Base-by-base conservation (phyloP, 1,140 invertebrate species). In the Bombus polaris region DNA sequence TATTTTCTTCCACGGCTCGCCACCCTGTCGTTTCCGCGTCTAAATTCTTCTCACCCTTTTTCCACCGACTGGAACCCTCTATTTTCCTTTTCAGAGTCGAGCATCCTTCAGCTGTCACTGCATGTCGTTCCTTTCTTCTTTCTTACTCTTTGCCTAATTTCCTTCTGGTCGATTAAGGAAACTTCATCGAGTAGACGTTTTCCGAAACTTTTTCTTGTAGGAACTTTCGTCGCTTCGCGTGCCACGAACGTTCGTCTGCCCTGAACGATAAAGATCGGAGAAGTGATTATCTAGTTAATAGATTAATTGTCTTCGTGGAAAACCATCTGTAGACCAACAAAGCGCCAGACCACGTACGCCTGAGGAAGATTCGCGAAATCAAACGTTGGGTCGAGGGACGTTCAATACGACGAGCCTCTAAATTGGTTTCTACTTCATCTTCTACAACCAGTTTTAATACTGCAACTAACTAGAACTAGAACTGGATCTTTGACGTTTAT, bases 41-140 rank as follows among this genome's bases (percentile, higher is more conserved):
- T 66, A 87, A 83, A 89, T 89, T 89, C 88, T 84, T 87, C 88
- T 81, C 84, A 78, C 72, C 81, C 66, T 73, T 87, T 75, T 53
- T 59, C 79, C 28, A 47, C 44, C 42, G 18, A 32, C 65, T 78
- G 32, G 65, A 32, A 47, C 83, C 85, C 70, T 79, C 83, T 92
- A 81, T 85, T 81, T 85, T 86, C 70, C 81, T 70, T 62, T 80
- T 76, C 59, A 85, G 22, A n/a, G n/a, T 74, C 79, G 76, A 72
- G 77, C 53, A 81, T 85, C 79, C 44, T 81, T 81, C 84, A 85
- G 84, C 84, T 81, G 84, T 73, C 83, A 65, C 83, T 28, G 83
- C 42, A 1, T 25, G 3, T 44, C 57, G 22, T 75, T 35, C 22
- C 47, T 85, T 10, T 22, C 18, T 53, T 22, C 18, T 47, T n/a